Conservation (phyloP, 2,113 vertebrate genomes). For the Meriones unguiculatus region DNA sequence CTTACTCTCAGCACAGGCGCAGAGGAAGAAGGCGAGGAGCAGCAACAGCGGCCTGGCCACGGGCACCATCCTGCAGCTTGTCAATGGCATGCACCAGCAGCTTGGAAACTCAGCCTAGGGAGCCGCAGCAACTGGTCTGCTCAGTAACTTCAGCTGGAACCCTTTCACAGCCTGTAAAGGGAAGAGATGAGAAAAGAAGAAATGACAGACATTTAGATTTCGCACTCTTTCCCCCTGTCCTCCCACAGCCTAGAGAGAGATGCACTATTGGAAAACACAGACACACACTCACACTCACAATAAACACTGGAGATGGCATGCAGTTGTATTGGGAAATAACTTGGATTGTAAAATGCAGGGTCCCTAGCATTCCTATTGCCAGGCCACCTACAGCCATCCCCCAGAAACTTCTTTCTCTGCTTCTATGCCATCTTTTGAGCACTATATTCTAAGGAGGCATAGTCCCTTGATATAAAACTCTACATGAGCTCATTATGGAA, state of each 20-base stretch:
- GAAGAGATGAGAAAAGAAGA: slow-evolving; percentile 71
- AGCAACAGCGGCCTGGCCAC: slow-evolving; percentile 91
- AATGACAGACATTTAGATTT: slow-evolving; percentile 77
- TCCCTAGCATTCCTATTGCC: not conserved
- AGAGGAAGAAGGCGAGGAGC: slow-evolving; percentile 91
- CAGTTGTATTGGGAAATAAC: slow-evolving; percentile 9
- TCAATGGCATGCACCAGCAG: slow-evolving; percentile 92
- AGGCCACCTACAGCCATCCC: slow-evolving; percentile 4
- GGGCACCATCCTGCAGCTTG: slow-evolving; percentile 94
- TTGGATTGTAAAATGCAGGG: not conserved
- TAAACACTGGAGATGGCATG: not conserved
- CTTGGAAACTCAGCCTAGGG: slow-evolving; percentile 92
- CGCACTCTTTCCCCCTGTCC: not conserved
- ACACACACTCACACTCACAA: not conserved
- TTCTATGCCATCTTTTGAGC: slow-evolving; percentile 53
- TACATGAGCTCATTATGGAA: slow-evolving; percentile 33
- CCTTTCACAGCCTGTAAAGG: slow-evolving; percentile 94
- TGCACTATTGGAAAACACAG: slow-evolving; percentile 33
- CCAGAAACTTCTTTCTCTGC: not conserved
- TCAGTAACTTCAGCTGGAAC: slow-evolving; percentile 93
- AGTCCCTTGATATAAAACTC: slow-evolving; percentile 50
- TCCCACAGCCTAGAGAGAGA: not conserved
- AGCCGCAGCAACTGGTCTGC: slow-evolving; percentile 89
- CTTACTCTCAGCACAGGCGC: slow-evolving; percentile 96
- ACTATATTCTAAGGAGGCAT: slow-evolving; percentile 56